Evolutionary conservation across 2,888 invertebrate genomes (phyloP).

Genomic region (Junonia oenone): DNA sequence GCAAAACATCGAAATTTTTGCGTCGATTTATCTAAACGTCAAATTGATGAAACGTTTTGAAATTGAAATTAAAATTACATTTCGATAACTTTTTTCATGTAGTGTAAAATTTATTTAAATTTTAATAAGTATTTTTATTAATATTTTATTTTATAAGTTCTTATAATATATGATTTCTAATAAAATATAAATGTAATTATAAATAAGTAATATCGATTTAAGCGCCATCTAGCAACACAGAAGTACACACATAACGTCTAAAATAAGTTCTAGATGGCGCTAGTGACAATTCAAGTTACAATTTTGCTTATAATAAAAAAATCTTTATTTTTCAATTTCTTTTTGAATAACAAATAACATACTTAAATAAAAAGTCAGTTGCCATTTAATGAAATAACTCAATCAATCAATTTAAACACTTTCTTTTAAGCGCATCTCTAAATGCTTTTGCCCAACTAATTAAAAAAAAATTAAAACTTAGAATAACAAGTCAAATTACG

Average conservation of each 20-base stretch:
- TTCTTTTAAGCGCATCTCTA: no score
- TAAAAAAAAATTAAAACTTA: background rate
- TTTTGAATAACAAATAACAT: no score
- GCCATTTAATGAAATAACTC: no score
- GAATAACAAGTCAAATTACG: no score
- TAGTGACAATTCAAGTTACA: background rate
- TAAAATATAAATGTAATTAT: background rate
- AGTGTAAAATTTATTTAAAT: no score
- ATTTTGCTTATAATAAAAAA: no score
- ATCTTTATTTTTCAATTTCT: background rate
- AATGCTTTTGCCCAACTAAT: no score
- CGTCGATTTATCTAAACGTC: constrained; percentile 11
- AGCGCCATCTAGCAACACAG: constrained; percentile 1
- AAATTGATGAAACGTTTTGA: background rate
- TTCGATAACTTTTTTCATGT: no score
- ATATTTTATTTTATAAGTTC: background rate
- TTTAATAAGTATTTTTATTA: background rate
- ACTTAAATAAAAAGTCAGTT: no score
- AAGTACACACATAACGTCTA: background rate
- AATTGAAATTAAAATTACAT: background rate
- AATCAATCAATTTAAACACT: no score
- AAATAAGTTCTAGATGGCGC: constrained; percentile 2
- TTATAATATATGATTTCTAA: no score
- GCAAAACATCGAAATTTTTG: constrained; percentile 6
- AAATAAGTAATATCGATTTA: background rate